Evolutionary conservation across 2,888 invertebrate species (phyloP).

Genomic region (Ferrisia virgata): DNA sequence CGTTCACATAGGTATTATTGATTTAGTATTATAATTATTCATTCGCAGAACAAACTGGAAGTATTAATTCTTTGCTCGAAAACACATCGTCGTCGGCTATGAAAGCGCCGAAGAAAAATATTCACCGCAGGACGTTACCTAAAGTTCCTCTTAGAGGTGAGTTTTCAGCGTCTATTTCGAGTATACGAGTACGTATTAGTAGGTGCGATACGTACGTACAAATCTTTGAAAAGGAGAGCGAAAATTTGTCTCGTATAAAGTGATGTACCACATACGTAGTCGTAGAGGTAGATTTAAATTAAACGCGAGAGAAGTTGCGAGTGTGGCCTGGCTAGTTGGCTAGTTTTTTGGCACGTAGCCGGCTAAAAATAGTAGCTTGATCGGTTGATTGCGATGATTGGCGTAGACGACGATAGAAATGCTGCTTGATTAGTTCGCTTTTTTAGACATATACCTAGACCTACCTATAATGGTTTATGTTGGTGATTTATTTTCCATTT

Average conservation of each 20-base stretch:
- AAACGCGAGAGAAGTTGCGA: background rate
- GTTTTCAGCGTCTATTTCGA: background rate
- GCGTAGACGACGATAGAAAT: background rate
- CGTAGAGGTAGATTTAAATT: constrained; percentile 1
- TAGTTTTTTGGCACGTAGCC: background rate
- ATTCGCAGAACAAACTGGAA: constrained; percentile 37
- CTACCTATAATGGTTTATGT: background rate
- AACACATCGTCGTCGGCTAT: constrained; percentile 14
- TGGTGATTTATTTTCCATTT: background rate
- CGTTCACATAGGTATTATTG: too few species aligned
- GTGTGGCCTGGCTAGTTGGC: background rate
- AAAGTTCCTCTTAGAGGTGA: constrained; percentile 44
- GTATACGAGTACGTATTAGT: background rate
- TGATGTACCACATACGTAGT: too few species aligned
- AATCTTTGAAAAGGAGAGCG: too few species aligned
- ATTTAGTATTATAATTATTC: background rate
- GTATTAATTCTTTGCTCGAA: constrained; percentile 38
- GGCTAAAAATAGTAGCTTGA: background rate
- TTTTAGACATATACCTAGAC: background rate
- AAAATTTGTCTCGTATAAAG: too few species aligned
- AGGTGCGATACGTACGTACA: too few species aligned
- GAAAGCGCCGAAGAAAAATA: constrained; percentile 39
- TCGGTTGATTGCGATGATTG: background rate
- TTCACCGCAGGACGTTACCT: constrained; percentile 39
- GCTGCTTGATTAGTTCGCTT: background rate